These are phyloP conservation scores for Alligator sinensis DNA, from an alignment of 2,113 vertebrate species.

Conservation along the genomic window DNA sequence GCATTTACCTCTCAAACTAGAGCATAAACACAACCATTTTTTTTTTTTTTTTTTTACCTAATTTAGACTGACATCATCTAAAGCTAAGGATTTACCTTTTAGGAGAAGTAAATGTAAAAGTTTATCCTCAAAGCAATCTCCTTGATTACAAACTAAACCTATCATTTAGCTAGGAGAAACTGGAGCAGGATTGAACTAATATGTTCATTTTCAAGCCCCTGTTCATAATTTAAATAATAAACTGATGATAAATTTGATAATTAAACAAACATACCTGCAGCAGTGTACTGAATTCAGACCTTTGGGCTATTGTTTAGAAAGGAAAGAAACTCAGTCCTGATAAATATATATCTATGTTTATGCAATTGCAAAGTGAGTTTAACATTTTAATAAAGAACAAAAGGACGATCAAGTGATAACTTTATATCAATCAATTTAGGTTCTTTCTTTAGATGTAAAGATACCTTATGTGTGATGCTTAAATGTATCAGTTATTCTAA, in stretches of 20 bases:
- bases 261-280: slow-evolving; percentile 48
- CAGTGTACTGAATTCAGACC: slow-evolving; percentile 62
- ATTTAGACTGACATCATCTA: slow-evolving; percentile 40
- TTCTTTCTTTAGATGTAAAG: not conserved
- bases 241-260: slow-evolving; percentile 61
- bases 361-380: slow-evolving; percentile 51
- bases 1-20: slow-evolving; percentile 34
- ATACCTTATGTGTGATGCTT: slow-evolving; percentile 70
- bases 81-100: slow-evolving; percentile 19
- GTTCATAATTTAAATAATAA: slow-evolving; percentile 67
- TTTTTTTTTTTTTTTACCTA: slow-evolving; percentile 24
- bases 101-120: slow-evolving; percentile 59
- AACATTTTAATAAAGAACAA: slow-evolving; percentile 52
- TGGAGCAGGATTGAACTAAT: slow-evolving; percentile 13
- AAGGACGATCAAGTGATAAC: not conserved
- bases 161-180: slow-evolving; percentile 26
- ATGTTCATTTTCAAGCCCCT: slow-evolving; percentile 1
- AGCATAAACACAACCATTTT: slow-evolving; percentile 1
- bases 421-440: not conserved
- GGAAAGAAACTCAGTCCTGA: slow-evolving; percentile 12
- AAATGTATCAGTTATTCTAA: slow-evolving; percentile 86
- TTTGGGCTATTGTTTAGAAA: slow-evolving; percentile 56
- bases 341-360: slow-evolving; percentile 38
- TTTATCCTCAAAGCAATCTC: slow-evolving; percentile 24
- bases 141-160: slow-evolving; percentile 59